A percentile compares a stretch with the other conserved stretches of the same genome.
These are phyloP conservation scores for Narcine bancroftii DNA, from an alignment of 2,113 vertebrate species.

Conservation along the genomic window DNA sequence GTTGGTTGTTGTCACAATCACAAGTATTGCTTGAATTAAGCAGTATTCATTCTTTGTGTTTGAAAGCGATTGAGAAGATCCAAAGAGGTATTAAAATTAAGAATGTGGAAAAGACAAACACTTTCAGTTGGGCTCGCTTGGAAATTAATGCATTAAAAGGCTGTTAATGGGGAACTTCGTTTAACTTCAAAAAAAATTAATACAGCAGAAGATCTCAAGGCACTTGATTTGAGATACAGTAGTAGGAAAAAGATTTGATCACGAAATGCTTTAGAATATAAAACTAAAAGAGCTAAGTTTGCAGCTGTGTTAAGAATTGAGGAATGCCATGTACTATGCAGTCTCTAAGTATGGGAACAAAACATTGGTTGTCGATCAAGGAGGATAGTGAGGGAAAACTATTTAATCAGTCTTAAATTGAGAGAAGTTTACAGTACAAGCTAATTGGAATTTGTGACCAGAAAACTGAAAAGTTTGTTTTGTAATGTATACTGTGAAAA, in stretches of 20 bases:
- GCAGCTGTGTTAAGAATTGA: too few species aligned
- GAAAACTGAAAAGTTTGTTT: not conserved
- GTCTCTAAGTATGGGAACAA: not conserved
- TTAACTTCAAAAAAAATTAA: not conserved
- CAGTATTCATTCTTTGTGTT: not conserved
- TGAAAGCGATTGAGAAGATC: not conserved
- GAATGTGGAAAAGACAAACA: not conserved
- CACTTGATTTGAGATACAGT: not conserved
- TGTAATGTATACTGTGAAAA: not conserved
- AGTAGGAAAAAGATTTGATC: not conserved
- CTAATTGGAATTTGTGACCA: conserved; percentile 30
- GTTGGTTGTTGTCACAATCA: not conserved
- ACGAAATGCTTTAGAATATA: not conserved
- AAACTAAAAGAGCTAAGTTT: not conserved
- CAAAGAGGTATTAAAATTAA: not conserved
- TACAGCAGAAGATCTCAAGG: not conserved
- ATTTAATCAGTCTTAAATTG: not conserved
- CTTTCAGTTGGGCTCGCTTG: not conserved
- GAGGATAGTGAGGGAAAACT: not conserved
- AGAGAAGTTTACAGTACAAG: not conserved
- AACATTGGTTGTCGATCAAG: not conserved
- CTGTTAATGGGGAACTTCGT: not conserved
- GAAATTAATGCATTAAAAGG: not conserved
- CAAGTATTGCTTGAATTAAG: not conserved
- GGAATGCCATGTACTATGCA: too few species aligned